phyloP scores from a whole-genome alignment of 2,113 vertebrate genomes.

The Crotophaga sulcirostris region DNA sequence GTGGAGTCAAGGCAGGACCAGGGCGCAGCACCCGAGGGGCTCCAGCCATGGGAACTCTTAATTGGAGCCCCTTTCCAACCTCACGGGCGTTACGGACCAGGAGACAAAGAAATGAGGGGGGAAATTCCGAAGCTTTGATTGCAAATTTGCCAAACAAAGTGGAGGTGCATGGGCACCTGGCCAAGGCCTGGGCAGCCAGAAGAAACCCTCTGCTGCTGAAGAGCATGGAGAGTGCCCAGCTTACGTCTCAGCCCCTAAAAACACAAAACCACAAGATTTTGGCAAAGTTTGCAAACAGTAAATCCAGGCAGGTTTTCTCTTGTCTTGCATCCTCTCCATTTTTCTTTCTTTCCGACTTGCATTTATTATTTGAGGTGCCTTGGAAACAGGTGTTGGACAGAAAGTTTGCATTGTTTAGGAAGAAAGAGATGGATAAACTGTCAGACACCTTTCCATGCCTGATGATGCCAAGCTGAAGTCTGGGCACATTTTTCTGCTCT shows the following conservation, averaged over 20 bases:
- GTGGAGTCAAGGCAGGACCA: fast-evolving
- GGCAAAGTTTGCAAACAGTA: neutral
- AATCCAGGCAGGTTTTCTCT: neutral
- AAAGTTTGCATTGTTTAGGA: neutral
- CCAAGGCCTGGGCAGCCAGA: neutral
- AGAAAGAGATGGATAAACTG: neutral
- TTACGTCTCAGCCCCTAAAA: fast-evolving
- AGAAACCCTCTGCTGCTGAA: neutral
- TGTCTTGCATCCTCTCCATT: fast-evolving
- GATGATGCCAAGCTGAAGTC: fast-evolving
- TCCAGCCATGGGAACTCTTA: too few relatives aligned
- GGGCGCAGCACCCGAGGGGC: too few relatives aligned
- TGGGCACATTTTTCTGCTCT: neutral
- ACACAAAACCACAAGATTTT: fast-evolving
- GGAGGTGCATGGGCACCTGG: fast-evolving
- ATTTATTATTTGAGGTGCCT: neutral
- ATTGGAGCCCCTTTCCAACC: neutral
- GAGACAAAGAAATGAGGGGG: neutral
- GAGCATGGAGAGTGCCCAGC: neutral
- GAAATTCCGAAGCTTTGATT: fast-evolving
- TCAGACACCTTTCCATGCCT: neutral
- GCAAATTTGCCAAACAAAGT: fast-evolving
- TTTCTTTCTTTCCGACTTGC: neutral
- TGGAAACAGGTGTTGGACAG: neutral
- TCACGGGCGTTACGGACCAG: fast-evolving